Conservation (phyloP, 1,140 invertebrate species). For the Drosophila pseudoananassae region DNA sequence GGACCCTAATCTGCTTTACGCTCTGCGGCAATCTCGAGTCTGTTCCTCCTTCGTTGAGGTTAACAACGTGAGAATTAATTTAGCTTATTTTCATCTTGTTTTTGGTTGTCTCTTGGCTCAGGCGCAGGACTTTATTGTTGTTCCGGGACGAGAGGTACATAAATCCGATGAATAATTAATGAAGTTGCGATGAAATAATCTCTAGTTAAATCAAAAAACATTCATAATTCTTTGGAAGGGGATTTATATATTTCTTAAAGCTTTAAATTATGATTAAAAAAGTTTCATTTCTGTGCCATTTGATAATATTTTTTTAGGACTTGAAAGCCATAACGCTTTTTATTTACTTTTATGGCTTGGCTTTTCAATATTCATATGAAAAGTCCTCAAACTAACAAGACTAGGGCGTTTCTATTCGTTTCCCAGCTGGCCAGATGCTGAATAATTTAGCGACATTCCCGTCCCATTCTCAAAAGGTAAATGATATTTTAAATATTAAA, state of each 20-base stretch:
- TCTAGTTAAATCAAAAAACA: neutral
- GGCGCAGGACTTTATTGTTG: slow-evolving; percentile 24
- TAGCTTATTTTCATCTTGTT: slow-evolving; percentile 42
- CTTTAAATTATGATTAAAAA: neutral
- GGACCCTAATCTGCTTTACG: slow-evolving; percentile 45
- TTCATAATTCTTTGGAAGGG: slow-evolving; percentile 2
- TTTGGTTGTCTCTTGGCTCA: slow-evolving; percentile 13
- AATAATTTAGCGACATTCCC: slow-evolving; percentile 17
- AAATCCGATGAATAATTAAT: slow-evolving; percentile 47
- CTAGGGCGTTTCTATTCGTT: neutral
- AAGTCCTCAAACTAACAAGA: neutral
- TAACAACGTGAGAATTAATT: slow-evolving; percentile 54
- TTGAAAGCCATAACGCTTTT: too few relatives aligned
- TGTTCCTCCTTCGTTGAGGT: slow-evolving; percentile 25
- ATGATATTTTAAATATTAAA: slow-evolving; percentile 56
- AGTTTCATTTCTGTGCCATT: neutral
- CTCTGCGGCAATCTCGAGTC: slow-evolving; percentile 46
- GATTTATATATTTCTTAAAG: slow-evolving; percentile 7
- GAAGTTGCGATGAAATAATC: slow-evolving; percentile 6
- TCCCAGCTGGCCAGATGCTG: neutral
- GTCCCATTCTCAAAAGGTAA: slow-evolving; percentile 16
- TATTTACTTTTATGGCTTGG: neutral
- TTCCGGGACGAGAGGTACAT: slow-evolving; percentile 7
- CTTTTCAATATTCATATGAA: neutral
- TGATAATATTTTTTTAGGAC: neutral